Base-by-base conservation (phyloP, 2,888 invertebrate genomes). In the Microchrysa polita region DNA sequence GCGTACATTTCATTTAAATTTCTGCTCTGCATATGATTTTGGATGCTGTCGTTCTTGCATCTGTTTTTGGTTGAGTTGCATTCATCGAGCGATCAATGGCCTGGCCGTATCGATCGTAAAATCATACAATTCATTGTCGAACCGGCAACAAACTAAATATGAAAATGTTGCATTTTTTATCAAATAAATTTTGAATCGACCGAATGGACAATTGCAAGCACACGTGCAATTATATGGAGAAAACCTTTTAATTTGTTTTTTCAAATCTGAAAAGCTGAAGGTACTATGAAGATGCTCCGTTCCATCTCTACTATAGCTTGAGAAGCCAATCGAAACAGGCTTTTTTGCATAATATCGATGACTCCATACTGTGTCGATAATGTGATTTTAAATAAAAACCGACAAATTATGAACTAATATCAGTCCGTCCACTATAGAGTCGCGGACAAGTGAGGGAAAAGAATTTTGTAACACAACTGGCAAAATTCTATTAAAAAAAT, bases 201-300 rank as follows among this genome's bases (percentile, higher is more conserved):
- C n/a, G 57, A 69, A 69, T 69, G 27, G 69, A 69, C 55, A 69
- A 57, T 69, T 69, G 55, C 42, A n/a, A n/a, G n/a, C n/a, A n/a
- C n/a, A 55, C 69, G 57, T 55, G 57, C 34, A 40, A 40, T 67
- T 53, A 67, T n/a, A n/a, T 53, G 67, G 67, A 55, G 40, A 57
- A 57, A 69, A 69, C 57, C 57, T 69, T 69, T 69, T 55, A 69
- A 55, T 55, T 69, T 55, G 55, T 57, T 22, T 18, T 57, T 40
- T 18, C 20, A 34, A 53, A 52, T 27, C 42, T 44, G 48, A 20
- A 44, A 18, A 48, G 44, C 44, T 4, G 12, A 42, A 12, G 42
- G 2, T 59, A 16, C 59, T 18, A 53, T 12, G n/a, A 42, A 10
- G 20, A 20, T 40, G 18, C 16, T 7, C 9, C 20, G 48, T 10